Conservation (phyloP, 2,888 invertebrate species). For the Epinotia brunnichana region DNA sequence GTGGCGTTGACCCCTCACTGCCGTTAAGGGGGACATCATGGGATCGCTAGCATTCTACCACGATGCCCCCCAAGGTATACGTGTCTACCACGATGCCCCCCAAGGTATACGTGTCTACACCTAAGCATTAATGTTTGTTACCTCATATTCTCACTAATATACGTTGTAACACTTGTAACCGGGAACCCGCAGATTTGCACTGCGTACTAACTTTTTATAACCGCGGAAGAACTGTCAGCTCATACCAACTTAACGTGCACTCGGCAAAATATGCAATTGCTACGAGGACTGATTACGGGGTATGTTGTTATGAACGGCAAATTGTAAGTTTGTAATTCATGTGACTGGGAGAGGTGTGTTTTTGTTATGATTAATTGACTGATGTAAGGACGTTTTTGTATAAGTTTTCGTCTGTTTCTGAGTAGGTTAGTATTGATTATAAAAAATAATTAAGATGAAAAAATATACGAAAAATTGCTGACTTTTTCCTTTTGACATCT, state of each 20-base stretch:
- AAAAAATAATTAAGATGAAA: neutral
- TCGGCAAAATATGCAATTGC: neutral
- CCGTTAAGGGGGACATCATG: too few species aligned
- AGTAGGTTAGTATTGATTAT: neutral
- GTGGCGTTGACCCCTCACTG: too few species aligned
- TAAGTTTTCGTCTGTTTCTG: neutral
- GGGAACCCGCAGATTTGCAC: slow-evolving; percentile 18
- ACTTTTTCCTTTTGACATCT: neutral
- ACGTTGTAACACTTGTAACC: too few species aligned
- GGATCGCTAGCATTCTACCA: too few species aligned
- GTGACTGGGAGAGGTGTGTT: neutral
- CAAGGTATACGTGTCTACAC: too few species aligned
- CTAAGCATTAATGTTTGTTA: too few species aligned
- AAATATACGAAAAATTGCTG: neutral
- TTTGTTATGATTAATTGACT: slow-evolving; percentile 9
- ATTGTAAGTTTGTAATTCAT: neutral
- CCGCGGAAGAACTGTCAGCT: slow-evolving; percentile 6
- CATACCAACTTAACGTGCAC: neutral
- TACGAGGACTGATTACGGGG: neutral
- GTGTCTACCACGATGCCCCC: too few species aligned
- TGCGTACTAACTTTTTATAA: slow-evolving; percentile 20
- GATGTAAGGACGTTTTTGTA: slow-evolving; percentile 16
- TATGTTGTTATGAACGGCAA: neutral
- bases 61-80: too few species aligned
- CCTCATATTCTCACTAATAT: neutral